Evolutionary conservation across 2,888 invertebrate genomes (phyloP), one percentile per base, ranked within the genome.

Genomic region (Chrysotoxum bicinctum): DNA sequence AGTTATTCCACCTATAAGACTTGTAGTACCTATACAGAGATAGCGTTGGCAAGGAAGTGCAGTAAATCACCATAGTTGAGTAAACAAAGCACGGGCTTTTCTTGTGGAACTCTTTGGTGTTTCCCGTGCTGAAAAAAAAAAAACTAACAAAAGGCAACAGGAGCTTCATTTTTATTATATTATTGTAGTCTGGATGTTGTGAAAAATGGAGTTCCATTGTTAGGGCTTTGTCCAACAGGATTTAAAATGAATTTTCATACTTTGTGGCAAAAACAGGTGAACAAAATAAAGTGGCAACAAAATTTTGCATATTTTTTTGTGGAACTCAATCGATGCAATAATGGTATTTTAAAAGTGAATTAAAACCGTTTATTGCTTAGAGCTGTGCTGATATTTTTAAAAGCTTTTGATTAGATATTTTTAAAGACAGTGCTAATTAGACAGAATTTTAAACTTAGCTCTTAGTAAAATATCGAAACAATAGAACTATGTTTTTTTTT

Each of bases 51-150:
- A 12, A 54, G 54, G 10, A 32, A 54, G 14, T 35, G 45, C 30
- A 45, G 45, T 64, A 45, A 43, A 64, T 62, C 62, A 62, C 40
- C 40, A 62, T 62, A 30, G 62, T 64, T 45, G 43, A 37, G 45
- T 45, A 64, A 45, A 64, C 62, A 64, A 45, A 50, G 21, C 30
- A 26, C 62, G 43, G 30, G 62, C 7, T 64, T 64, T 64, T 32
- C 45, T 26, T 62, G 21, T 62, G 6, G 9, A 30, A 10, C 30
- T 62, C 26, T 64, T 19, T 30, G 62, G 45, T 64, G 7, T 4
- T 64, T 64, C 30, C 62, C 6, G n/a, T 21, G 8, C 5, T 6
- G 21, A 23, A 6, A 40, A 14, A 35, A 37, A 3, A 37, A 21
- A 21, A 40, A 6, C 40, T 40, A 37, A 60, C 60, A 60, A 60